Base-by-base conservation (phyloP, 2,113 vertebrate genomes). In the Xenopus laevis region DNA sequence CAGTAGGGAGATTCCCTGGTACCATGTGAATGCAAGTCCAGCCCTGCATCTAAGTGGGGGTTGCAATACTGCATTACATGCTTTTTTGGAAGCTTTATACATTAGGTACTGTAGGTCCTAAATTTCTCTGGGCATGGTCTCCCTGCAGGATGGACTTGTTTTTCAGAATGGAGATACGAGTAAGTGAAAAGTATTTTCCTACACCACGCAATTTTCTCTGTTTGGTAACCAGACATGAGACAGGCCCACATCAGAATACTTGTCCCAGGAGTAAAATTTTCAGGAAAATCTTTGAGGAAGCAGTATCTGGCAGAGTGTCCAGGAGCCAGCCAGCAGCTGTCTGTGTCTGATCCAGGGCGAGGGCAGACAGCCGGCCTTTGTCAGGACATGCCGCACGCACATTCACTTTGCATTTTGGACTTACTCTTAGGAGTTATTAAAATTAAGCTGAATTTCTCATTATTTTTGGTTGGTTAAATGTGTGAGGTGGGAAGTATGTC, bases 291-390 rank as follows among this genome's bases (percentile, higher is more conserved):
- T 67, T 67, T 47, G 47, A 67, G 65, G 46, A 67, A 67, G 33
- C 40, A 52, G 45, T 27, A 23, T 67, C 46, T 67, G 65, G 65
- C 65, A 67, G 5, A 8, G 45, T 21, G 63, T 67, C 20, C 18
- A 10, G 15, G 50, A 44, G 30, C 62, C 11, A 67, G 65, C 65
- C 13, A 40, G 15, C 63, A 65, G 63, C 65, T 67, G 65, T 67
- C 65, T 67, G 45, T 23, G 65, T 67, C 40, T 67, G 45, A 67
- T 67, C 46, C 65, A 20, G 63, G 15, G 5, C 33, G 46, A 47
- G 20, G 65, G 65, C n/a, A 67, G 45, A 67, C 65, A 67, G 65
- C 65, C n/a, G 46, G 13, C 65, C 65, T 50, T 18, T 67, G 65
- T 67, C 45, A 50, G 65, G 21, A 67, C 20, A 45, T 65, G 20